Percentiles rank a stretch among this genome's conserved stretches.
These are phyloP conservation scores for Nezara viridula DNA, from an alignment of 2,888 invertebrate genomes.

Conservation along the genomic window DNA sequence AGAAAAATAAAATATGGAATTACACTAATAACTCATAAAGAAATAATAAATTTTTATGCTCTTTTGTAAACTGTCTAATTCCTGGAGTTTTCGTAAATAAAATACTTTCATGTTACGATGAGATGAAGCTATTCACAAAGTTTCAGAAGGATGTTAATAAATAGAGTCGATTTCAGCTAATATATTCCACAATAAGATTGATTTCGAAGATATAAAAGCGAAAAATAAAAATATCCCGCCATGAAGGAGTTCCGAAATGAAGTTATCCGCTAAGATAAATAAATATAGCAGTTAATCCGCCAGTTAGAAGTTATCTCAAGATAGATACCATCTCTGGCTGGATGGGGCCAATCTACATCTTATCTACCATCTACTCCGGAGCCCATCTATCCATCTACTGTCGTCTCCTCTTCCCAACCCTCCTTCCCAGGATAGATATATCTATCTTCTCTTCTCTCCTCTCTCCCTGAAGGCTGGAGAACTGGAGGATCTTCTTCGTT, in stretches of 20 bases:
- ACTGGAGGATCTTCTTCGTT: conserved; percentile 27
- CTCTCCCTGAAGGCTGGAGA: no score
- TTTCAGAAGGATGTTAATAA: no score
- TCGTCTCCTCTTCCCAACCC: neutral
- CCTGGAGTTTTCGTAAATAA: no score
- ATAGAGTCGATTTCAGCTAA: no score
- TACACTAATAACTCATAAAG: no score
- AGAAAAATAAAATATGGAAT: no score
- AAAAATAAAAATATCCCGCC: neutral
- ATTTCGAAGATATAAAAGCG: neutral
- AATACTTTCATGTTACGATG: no score
- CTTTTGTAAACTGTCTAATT: no score
- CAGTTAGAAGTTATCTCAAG: neutral
- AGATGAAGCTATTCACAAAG: no score
- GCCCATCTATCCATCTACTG: conserved; percentile 1
- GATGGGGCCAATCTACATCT: conserved; percentile 11
- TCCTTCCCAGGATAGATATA: neutral
- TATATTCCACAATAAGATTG: no score
- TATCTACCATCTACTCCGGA: neutral
- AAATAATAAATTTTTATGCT: no score
- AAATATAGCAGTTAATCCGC: neutral
- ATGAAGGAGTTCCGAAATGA: neutral
- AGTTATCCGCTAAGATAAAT: neutral
- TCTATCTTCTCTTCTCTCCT: no score
- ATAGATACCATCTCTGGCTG: neutral